Percentiles rank a stretch among this genome's conserved stretches.
These are phyloP conservation scores for Adrianichthys oophorus DNA, from an alignment of 2,797 vertebrate species.

Conservation along the genomic window DNA sequence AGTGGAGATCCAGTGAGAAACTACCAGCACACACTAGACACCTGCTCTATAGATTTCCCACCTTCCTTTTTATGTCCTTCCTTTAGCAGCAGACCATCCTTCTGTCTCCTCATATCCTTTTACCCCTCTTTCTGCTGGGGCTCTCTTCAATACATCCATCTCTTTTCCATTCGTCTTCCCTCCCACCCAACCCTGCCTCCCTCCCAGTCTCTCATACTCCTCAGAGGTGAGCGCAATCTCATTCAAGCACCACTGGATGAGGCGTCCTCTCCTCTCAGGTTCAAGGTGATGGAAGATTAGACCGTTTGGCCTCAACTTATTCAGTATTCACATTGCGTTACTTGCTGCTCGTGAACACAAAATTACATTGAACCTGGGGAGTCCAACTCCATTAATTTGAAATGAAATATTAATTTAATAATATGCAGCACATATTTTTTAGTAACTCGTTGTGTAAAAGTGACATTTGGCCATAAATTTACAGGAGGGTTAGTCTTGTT, in stretches of 20 bases:
- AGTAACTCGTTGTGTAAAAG: conserved; percentile 99
- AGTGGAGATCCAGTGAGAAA: conserved; percentile 59
- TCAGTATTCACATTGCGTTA: conserved; percentile 88
- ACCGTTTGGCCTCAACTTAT: conserved; percentile 93
- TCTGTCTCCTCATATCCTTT: conserved; percentile 56
- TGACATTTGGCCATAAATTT: conserved; percentile 97
- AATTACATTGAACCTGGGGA: conserved; percentile 99
- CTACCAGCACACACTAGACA: conserved; percentile 82
- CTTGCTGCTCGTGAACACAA: conserved; percentile 93
- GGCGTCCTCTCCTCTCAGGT: conserved; percentile 94
- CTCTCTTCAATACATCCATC: conserved; percentile 57
- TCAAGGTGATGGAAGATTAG: conserved; percentile 99
- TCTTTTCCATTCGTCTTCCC: conserved; percentile 51
- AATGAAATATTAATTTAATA: conserved; percentile 99
- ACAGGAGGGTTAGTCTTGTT: conserved; percentile 85
- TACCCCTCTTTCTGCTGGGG: conserved; percentile 29
- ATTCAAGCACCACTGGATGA: conserved; percentile 95
- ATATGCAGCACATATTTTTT: conserved; percentile 99
- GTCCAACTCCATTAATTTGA: conserved; percentile 99
- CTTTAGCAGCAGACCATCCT: conserved; percentile 37
- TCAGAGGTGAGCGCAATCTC: conserved; percentile 92
- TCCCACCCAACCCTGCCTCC: conserved; percentile 36
- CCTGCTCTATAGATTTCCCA: conserved; percentile 52
- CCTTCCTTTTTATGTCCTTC: conserved; percentile 24
- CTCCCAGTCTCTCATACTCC: conserved; percentile 77